A percentile compares a stretch with the other conserved stretches of the same genome.
Conservation (phyloP, 1,140 invertebrate species). For the Nymphalis io region DNA sequence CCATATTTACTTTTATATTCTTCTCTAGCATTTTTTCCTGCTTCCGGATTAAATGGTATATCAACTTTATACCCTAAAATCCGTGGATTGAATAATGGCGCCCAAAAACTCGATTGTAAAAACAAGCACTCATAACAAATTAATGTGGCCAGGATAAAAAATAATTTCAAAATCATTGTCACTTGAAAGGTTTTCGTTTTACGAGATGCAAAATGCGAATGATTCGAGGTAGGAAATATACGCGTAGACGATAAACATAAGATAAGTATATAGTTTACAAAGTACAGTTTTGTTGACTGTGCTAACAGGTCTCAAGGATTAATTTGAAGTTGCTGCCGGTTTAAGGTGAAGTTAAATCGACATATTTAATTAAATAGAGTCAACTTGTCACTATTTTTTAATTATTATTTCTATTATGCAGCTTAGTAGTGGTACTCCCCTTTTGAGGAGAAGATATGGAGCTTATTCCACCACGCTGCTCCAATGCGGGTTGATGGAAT, state of each 20-base stretch:
- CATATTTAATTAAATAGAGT: too few species aligned
- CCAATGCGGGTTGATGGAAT: too few species aligned
- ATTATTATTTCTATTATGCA: too few species aligned
- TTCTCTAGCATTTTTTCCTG: conserved; percentile 47
- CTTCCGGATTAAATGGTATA: conserved; percentile 56
- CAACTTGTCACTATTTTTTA: too few species aligned
- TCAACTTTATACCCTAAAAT: conserved; percentile 69
- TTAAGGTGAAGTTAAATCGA: conserved; percentile 12
- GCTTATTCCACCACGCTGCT: too few species aligned
- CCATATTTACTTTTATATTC: conserved; percentile 60
- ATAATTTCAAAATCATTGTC: conserved; percentile 46
- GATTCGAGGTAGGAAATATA: conserved; percentile 33
- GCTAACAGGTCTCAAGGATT: conserved; percentile 38
- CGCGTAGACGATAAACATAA: conserved; percentile 25
- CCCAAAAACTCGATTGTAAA: conserved; percentile 72
- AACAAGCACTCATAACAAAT: conserved; percentile 50
- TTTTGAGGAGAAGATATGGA: too few species aligned
- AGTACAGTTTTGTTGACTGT: conserved; percentile 33
- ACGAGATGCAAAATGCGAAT: conserved; percentile 29
- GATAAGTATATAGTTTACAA: conserved; percentile 19
- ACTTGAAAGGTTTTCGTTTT: conserved; percentile 4
- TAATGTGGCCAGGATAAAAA: conserved; percentile 48
- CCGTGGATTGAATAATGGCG: conserved; percentile 64
- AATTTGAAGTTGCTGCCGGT: conserved; percentile 3
- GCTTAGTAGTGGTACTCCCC: too few species aligned